Conservation (phyloP, 2,113 vertebrate genomes). For the Edolisoma coerulescens region DNA sequence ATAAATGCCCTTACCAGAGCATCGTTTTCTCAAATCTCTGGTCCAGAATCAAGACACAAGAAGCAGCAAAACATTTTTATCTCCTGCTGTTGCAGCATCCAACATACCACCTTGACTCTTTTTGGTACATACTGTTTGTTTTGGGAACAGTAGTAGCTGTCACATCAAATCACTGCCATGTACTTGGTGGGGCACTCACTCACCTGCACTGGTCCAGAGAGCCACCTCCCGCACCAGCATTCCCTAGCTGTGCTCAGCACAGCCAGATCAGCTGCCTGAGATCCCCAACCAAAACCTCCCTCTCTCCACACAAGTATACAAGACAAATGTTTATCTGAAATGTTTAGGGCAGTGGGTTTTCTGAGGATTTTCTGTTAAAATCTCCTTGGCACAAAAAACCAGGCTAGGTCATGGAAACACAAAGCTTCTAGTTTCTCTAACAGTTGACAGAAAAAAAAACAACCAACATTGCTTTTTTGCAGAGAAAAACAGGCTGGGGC, state of each 20-base stretch:
- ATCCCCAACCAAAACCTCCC: background rate
- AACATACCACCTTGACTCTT: background rate
- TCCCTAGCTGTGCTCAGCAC: background rate
- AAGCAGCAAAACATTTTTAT: background rate
- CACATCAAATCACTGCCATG: background rate
- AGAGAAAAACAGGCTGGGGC: background rate
- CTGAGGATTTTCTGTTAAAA: background rate
- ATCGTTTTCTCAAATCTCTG: background rate
- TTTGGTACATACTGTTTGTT: background rate
- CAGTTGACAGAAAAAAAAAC: background rate
- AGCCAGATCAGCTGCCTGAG: background rate
- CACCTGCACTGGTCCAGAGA: background rate
- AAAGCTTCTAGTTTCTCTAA: background rate
- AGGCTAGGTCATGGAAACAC: background rate
- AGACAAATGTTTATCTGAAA: background rate
- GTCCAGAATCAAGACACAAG: background rate
- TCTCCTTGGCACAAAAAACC: background rate
- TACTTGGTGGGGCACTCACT: background rate
- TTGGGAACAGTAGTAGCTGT: background rate
- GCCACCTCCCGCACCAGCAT: background rate
- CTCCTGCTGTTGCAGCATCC: background rate
- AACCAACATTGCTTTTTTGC: background rate
- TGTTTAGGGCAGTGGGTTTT: background rate
- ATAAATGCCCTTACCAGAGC: background rate
- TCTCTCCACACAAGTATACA: background rate